Base-by-base conservation (phyloP, 2,888 invertebrate species). In the Leptopterna dolabrata region DNA sequence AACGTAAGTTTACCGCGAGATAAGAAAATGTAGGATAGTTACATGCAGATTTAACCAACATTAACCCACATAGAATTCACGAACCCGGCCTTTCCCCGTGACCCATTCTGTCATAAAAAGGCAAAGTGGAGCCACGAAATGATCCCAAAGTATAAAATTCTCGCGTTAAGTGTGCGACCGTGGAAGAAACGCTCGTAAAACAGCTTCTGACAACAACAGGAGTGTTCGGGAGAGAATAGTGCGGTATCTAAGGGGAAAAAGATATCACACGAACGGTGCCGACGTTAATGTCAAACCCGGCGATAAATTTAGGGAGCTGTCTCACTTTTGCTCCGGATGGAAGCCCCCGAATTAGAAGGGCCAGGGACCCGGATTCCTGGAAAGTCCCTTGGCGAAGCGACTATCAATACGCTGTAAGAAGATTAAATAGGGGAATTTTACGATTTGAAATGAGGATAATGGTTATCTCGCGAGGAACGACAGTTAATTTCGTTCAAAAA, bases 181-280 rank as follows among this genome's bases (percentile, higher is more conserved):
- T 24, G 19, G 63, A 63, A 24, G 27, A 19, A 0, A 7, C 63
- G 4, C 55, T 24, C 63, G 63, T 63, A 63, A 63, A 63, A 63
- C 24, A 24, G 63, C 19, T 63, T 13, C 63, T 63, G 63, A 63
- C 63, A 63, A 63, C 27, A 63, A 63, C 63, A 24, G 63, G 63
- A 63, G 63, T 19, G 55, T 63, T 63, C 63, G 24, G 63, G 24
- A 63, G 27, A 24, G 63, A 63, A 55, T n/a, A 55, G 55, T 7
- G 55, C n/a, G 55, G n/a, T 19, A 55, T 55, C 55, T 55, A 55
- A n/a, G 55, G 55, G 55, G 55, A 55, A 63, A 63, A 16, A 63
- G 24, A 63, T 63, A 63, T 63, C 63, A 63, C 63, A 63, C 63
- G 24, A 63, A 63, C 63, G 63, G 63, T 63, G 63, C 63, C 63